Percentiles rank a stretch among this genome's conserved stretches.
These are phyloP conservation scores for Gnathonemus echidnorhynchus DNA, from an alignment of 2,113 vertebrate species.

Conservation along the genomic window DNA sequence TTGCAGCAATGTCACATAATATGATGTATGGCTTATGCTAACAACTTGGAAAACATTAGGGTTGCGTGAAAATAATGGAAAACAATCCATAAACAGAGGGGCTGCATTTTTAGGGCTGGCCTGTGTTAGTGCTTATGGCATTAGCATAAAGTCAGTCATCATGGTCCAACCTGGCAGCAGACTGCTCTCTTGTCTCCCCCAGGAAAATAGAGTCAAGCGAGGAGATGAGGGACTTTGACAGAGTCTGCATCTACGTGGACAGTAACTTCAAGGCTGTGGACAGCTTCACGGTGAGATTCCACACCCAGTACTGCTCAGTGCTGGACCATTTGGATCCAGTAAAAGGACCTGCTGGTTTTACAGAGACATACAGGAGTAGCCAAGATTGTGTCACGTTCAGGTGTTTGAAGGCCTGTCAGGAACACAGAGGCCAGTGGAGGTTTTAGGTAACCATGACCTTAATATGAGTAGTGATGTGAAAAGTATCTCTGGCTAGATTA, in stretches of 20 bases:
- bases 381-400: background rate
- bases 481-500: background rate
- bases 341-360: background rate
- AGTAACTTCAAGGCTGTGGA: slow-evolving; percentile 54
- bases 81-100: background rate
- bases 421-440: background rate
- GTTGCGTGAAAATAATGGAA: background rate
- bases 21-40: background rate
- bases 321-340: background rate
- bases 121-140: background rate
- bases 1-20: background rate
- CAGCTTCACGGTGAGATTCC: slow-evolving; percentile 62
- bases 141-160: background rate
- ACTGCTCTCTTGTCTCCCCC: background rate
- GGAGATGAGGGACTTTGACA: slow-evolving; percentile 63
- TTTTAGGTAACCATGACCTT: background rate
- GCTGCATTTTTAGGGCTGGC: background rate
- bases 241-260: slow-evolving; percentile 61
- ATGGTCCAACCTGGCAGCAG: background rate
- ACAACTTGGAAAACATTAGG: background rate
- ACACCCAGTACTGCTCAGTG: background rate
- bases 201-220: slow-evolving; percentile 58
- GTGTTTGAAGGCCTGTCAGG: background rate
- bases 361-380: background rate
- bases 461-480: background rate